Percentiles rank a stretch among this genome's conserved stretches.
Evolutionary conservation across 2,113 vertebrate genomes (phyloP).

Genomic region (Charadrius vociferus): DNA sequence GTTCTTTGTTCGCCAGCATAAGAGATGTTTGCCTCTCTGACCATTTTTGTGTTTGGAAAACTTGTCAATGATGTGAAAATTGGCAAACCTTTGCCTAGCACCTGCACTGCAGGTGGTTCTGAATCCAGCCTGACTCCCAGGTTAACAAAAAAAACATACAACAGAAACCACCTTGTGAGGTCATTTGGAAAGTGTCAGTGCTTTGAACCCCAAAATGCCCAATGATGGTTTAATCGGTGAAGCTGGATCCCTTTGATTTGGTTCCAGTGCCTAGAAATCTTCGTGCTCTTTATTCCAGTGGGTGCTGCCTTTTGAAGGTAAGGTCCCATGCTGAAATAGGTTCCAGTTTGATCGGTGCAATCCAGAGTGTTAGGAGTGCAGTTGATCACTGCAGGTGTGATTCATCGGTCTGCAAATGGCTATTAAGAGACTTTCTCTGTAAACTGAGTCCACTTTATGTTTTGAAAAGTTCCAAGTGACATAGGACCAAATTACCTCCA

Average conservation of each 20-base stretch:
- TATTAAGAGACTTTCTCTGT: neutral
- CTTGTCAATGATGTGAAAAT: neutral
- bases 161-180: neutral
- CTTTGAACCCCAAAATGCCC: neutral
- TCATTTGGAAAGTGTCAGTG: neutral
- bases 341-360: neutral
- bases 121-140: neutral
- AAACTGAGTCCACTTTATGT: neutral
- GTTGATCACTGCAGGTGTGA: neutral
- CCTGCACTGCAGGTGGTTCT: neutral
- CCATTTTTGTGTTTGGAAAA: neutral
- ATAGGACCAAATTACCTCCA: neutral
- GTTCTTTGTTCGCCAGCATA: fast-evolving
- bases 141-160: neutral
- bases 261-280: neutral
- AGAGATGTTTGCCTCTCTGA: neutral
- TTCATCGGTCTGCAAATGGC: neutral
- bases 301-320: neutral
- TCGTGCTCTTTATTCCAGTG: neutral
- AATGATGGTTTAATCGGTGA: neutral
- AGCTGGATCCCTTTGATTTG: neutral
- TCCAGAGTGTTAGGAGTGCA: neutral
- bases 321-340: neutral
- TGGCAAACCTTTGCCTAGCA: neutral
- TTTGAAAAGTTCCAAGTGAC: neutral